Conservation (phyloP, 1,140 invertebrate genomes). For the Aplysia californica region DNA sequence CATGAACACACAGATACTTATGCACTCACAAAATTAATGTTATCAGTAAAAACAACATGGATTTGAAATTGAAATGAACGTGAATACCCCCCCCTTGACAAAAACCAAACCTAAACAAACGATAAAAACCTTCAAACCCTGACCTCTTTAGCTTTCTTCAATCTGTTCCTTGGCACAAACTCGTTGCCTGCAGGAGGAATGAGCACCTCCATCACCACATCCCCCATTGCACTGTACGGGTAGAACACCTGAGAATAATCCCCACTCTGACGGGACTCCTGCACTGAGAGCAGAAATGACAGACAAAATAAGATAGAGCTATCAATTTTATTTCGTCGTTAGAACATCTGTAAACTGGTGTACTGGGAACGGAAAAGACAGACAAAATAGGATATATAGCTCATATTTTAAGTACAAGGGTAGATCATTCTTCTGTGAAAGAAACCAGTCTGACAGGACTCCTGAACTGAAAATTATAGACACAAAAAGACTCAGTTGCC, state of each 20-base stretch:
- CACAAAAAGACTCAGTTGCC: no score
- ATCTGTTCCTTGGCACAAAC: not conserved
- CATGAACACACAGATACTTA: not conserved
- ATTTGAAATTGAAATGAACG: not conserved
- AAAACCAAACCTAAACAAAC: not conserved
- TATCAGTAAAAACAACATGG: not conserved
- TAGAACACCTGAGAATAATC: constrained; percentile 9
- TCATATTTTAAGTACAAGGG: no score
- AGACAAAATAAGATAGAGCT: no score
- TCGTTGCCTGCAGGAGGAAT: constrained; percentile 13
- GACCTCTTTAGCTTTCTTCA: not conserved
- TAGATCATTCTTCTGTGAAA: no score
- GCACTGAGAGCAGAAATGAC: not conserved
- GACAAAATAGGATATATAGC: no score
- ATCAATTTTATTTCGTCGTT: no score
- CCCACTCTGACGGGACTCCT: constrained; percentile 9
- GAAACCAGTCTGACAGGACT: not conserved
- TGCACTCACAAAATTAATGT: not conserved
- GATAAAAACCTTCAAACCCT: not conserved
- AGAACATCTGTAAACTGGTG: no score
- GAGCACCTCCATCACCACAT: constrained; percentile 18
- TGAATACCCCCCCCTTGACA: not conserved
- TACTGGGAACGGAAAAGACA: no score
- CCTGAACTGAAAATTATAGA: not conserved
- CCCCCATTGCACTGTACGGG: constrained; percentile 12